A percentile compares a stretch with the other conserved stretches of the same genome.
phyloP scores from a whole-genome alignment of 2,113 vertebrate species.

The Microcebus lehilahytsara region DNA sequence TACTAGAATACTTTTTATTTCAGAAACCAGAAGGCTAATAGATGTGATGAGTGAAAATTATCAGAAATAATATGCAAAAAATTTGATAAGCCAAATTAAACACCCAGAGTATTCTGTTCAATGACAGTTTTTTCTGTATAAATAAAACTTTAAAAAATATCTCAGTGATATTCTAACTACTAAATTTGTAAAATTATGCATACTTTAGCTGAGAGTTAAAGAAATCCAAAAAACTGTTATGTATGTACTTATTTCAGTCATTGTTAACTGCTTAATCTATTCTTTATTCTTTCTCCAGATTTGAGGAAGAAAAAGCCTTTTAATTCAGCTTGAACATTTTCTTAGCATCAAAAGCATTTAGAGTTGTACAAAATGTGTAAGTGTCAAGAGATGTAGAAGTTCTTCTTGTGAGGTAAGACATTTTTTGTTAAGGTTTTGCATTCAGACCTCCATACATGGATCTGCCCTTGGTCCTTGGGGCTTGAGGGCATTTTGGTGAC shows the following conservation, averaged over 20 bases:
- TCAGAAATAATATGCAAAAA: not conserved
- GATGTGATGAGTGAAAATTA: not conserved
- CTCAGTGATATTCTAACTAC: not conserved
- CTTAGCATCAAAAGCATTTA: not conserved
- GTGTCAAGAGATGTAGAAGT: not conserved
- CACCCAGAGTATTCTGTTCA: not conserved
- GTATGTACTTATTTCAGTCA: not conserved
- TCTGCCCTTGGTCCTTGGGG: not conserved
- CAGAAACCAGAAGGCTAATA: not conserved
- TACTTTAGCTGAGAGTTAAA: not conserved
- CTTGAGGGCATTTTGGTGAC: not conserved
- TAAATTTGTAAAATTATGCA: not conserved
- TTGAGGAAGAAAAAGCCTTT: not conserved
- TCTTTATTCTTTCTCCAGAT: not conserved
- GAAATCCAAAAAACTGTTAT: not conserved
- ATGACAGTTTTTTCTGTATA: not conserved
- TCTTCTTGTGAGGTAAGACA: not conserved
- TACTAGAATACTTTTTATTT: not conserved
- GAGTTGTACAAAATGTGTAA: not conserved
- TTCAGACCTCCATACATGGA: not conserved
- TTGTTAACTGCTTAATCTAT: not conserved
- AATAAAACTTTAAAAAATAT: not conserved
- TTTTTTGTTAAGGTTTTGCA: not conserved
- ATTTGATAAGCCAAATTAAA: not conserved
- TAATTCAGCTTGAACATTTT: not conserved